phyloP scores from a whole-genome alignment of 2,113 vertebrate species.

The Pangasianodon hypophthalmus region DNA sequence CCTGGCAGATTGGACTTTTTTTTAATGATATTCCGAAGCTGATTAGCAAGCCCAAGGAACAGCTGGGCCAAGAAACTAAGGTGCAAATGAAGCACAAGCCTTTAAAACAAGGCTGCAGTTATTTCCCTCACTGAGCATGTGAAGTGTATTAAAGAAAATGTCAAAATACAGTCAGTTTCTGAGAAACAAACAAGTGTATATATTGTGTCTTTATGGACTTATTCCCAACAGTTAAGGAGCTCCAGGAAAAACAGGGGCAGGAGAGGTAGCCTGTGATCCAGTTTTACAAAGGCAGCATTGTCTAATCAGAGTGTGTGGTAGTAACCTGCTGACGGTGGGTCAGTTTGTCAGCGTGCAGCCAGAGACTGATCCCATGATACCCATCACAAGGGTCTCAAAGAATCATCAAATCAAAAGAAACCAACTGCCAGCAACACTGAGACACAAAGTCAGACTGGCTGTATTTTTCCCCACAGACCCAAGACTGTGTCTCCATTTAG shows the following conservation, averaged over 20 bases:
- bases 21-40: conserved; percentile 37
- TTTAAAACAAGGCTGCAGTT: conserved; percentile 20
- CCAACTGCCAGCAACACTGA: neutral
- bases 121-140: neutral
- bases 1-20: conserved; percentile 13
- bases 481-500: conserved; percentile 1
- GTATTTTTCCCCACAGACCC: neutral
- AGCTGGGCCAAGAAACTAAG: conserved; percentile 29
- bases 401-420: neutral
- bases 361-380: conserved; percentile 63
- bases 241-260: conserved; percentile 64
- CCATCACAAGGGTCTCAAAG: conserved; percentile 55
- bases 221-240: conserved; percentile 47
- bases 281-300: conserved; percentile 60
- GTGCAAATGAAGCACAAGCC: conserved; percentile 34
- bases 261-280: conserved; percentile 43
- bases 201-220: neutral
- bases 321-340: conserved; percentile 42
- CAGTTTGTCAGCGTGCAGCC: conserved; percentile 50
- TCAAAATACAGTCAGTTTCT: neutral
- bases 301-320: conserved; percentile 43
- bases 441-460: neutral
- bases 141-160: neutral
- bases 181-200: neutral
- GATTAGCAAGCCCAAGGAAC: conserved; percentile 31